Evolutionary conservation across 2,797 vertebrate genomes (phyloP).

Genomic region (Argentina silus): DNA sequence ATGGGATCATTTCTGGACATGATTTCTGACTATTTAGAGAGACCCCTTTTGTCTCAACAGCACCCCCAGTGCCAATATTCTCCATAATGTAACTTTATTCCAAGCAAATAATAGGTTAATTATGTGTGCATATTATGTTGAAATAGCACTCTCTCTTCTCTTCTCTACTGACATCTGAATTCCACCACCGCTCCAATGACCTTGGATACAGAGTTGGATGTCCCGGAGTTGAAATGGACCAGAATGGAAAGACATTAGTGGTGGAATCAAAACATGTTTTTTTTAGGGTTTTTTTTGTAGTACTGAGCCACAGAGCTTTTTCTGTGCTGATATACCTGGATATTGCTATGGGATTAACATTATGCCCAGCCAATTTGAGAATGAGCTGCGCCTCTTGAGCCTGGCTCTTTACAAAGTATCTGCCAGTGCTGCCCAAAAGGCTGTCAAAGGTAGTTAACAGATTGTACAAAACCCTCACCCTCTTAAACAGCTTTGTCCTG

Average conservation of each 20-base stretch:
- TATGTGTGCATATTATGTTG: not conserved
- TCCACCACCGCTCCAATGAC: not conserved
- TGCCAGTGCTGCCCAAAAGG: no score
- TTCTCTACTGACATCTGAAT: conserved; percentile 19
- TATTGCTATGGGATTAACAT: not conserved
- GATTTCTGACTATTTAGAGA: no score
- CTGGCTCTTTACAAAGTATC: not conserved
- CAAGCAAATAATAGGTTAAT: not conserved
- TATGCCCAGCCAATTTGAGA: not conserved
- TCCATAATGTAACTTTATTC: no score
- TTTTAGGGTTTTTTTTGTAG: conserved; percentile 27
- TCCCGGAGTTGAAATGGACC: conserved; percentile 27
- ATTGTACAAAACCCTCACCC: no score
- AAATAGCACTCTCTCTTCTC: conserved; percentile 13
- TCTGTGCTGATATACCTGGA: not conserved
- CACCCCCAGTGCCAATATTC: no score
- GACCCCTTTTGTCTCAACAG: no score
- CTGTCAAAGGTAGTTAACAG: no score
- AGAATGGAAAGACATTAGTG: conserved; percentile 51
- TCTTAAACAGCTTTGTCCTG: no score
- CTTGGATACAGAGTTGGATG: conserved; percentile 13
- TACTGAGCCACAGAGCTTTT: not conserved
- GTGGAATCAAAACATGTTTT: conserved; percentile 29
- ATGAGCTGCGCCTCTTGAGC: not conserved
- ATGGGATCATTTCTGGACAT: no score